A percentile compares a stretch with the other conserved stretches of the same genome.
Conservation (phyloP, 2,888 invertebrate genomes). For the Candidula unifasciata region DNA sequence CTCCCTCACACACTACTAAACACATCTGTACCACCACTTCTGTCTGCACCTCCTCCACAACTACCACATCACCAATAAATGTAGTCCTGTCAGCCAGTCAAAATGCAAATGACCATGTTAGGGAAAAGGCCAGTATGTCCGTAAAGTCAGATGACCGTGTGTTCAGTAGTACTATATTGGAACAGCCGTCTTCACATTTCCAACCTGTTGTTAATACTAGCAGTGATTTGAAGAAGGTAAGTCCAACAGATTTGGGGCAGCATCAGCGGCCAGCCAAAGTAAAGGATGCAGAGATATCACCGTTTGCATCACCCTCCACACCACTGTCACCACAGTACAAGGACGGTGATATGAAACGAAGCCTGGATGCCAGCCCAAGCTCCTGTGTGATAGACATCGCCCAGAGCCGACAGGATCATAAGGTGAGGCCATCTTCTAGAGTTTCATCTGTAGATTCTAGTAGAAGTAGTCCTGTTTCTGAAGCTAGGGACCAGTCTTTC, state of each 20-base stretch:
- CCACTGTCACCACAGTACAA: conserved; percentile 40
- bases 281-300: conserved; percentile 22
- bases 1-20: neutral
- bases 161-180: neutral
- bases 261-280: neutral
- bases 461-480: conserved; percentile 19
- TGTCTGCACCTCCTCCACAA: conserved; percentile 11
- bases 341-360: conserved; percentile 42
- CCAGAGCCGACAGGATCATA: conserved; percentile 42
- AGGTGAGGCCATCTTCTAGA: conserved; percentile 52
- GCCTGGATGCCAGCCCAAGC: conserved; percentile 52
- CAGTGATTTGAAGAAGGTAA: conserved; percentile 40
- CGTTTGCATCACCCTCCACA: conserved; percentile 19
- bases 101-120: conserved; percentile 77
- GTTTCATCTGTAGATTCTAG: conserved; percentile 47
- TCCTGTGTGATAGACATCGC: conserved; percentile 59
- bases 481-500: conserved; percentile 25
- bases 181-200: neutral
- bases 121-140: neutral
- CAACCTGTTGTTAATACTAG: neutral
- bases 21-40: conserved; percentile 21
- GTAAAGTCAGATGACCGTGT: conserved; percentile 2
- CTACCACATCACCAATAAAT: neutral
- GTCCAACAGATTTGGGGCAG: conserved; percentile 23
- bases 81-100: conserved; percentile 74